Conservation (phyloP, 2,797 vertebrate genomes). For the Syncerus caffer region DNA sequence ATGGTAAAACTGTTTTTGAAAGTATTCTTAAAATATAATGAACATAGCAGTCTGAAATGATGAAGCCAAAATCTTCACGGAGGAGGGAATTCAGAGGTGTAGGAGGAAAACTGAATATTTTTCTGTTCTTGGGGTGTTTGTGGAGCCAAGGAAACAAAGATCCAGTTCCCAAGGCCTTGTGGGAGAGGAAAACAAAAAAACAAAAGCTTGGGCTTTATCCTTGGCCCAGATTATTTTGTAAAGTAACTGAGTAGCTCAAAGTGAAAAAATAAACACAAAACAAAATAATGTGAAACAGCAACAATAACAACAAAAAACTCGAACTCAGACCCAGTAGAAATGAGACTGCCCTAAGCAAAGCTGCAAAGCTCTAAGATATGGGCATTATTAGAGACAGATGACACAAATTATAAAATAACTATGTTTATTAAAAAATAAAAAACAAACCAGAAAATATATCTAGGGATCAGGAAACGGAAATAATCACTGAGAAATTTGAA, state of each 20-base stretch:
- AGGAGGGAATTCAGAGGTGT: neutral
- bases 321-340: neutral
- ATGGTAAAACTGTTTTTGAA: neutral
- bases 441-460: neutral
- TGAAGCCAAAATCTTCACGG: no score
- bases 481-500: neutral
- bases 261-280: neutral
- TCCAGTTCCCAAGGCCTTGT: neutral
- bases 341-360: neutral
- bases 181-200: neutral
- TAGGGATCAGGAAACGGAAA: neutral
- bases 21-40: neutral
- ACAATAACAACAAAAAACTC: neutral
- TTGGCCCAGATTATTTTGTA: neutral
- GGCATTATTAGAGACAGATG: neutral
- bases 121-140: neutral
- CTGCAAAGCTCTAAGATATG: neutral
- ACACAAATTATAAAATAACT: neutral
- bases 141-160: neutral
- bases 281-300: neutral
- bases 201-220: neutral
- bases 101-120: neutral
- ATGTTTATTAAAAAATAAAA: neutral
- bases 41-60: neutral
- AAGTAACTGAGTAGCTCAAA: neutral